Percentiles rank a stretch among this genome's conserved stretches.
phyloP scores from a whole-genome alignment of 2,888 invertebrate genomes.

The Trichogramma dendrolimi region DNA sequence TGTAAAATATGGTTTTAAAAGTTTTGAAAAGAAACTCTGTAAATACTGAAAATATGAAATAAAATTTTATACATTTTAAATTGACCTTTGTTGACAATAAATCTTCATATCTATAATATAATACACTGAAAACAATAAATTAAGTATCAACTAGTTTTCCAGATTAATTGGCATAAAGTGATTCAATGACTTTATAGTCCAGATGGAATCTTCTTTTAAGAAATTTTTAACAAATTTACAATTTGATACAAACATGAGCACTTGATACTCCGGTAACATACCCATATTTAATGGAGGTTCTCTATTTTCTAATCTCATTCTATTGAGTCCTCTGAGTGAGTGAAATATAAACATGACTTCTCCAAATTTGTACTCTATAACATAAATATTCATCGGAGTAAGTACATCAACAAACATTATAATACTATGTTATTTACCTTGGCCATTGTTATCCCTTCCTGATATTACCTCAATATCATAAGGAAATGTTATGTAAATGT shows the following conservation, averaged over 20 bases:
- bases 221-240: conserved; percentile 54
- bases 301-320: conserved; percentile 21
- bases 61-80: no score
- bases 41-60: no score
- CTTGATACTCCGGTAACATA: conserved; percentile 31
- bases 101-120: no score
- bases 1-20: no score
- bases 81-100: no score
- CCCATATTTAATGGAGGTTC: conserved; percentile 27
- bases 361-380: conserved; percentile 45
- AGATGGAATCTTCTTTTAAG: conserved; percentile 51
- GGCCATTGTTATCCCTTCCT: conserved; percentile 20
- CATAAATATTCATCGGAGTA: conserved; percentile 7
- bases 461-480: conserved; percentile 26
- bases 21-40: no score
- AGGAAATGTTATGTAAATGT: conserved; percentile 22
- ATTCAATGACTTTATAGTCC: conserved; percentile 54
- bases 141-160: not conserved
- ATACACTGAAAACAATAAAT: not conserved
- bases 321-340: conserved; percentile 39
- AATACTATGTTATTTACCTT: conserved; percentile 9
- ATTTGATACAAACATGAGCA: conserved; percentile 41
- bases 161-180: conserved; percentile 43
- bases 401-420: conserved; percentile 1
- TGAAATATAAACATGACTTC: conserved; percentile 54